Evolutionary conservation across 2,113 vertebrate species (phyloP).

Genomic region (human): DNA sequence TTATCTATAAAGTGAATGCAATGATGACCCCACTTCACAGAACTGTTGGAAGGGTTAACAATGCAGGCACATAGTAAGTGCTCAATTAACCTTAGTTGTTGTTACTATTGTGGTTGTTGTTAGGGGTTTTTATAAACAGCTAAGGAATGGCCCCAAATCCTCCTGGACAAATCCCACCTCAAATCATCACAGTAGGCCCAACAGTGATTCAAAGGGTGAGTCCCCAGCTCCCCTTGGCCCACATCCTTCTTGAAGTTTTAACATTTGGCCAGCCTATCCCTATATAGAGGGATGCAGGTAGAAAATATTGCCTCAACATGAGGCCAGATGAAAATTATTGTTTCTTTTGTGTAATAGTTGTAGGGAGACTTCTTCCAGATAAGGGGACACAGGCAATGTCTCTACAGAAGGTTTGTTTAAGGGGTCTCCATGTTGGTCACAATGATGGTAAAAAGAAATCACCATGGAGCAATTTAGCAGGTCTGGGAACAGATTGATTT

Average conservation of each 20-base stretch:
- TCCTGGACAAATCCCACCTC: not conserved
- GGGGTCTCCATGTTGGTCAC: not conserved
- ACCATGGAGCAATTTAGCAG: not conserved
- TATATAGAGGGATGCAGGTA: not conserved
- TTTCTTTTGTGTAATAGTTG: not conserved
- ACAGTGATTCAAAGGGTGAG: not conserved
- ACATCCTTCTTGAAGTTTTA: not conserved
- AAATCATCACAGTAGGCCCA: not conserved
- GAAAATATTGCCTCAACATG: not conserved
- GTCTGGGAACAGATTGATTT: not conserved
- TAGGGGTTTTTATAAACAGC: not conserved
- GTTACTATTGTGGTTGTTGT: not conserved
- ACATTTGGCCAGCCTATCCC: not conserved
- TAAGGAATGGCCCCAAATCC: not conserved
- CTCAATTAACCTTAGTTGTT: not conserved
- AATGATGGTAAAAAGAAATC: not conserved
- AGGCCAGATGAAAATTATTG: not conserved
- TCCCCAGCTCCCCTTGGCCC: not conserved
- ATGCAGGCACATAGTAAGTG: not conserved
- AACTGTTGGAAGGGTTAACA: not conserved
- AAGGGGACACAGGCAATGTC: not conserved
- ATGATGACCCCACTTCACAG: not conserved
- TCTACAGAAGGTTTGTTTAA: not conserved
- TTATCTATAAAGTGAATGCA: not conserved
- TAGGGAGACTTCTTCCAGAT: not conserved